Evolutionary conservation across 2,797 vertebrate genomes (phyloP).

Genomic region (Crypturellus tataupa): DNA sequence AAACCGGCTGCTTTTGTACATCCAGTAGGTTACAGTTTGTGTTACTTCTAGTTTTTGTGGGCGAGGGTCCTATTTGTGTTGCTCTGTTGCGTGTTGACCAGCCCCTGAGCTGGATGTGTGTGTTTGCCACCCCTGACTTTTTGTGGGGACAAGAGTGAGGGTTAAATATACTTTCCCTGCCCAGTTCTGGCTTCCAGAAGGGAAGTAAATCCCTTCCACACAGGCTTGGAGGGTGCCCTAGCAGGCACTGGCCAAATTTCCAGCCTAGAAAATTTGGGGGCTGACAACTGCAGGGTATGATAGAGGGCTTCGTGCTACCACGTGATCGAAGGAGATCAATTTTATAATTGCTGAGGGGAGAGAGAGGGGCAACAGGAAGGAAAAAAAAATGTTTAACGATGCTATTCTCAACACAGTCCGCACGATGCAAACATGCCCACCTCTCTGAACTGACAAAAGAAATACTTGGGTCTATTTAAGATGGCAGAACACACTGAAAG

Average conservation of each 20-base stretch:
- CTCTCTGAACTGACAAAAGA: background rate
- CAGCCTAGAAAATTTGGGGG: background rate
- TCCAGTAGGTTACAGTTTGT: background rate
- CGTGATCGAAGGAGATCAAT: background rate
- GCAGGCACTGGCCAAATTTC: background rate
- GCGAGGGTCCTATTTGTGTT: background rate
- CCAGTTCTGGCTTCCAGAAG: background rate
- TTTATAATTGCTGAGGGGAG: background rate
- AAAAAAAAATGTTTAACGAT: background rate
- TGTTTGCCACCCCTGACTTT: background rate
- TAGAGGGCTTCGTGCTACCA: background rate
- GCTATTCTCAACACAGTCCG: background rate
- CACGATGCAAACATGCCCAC: background rate
- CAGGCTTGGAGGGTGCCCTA: background rate
- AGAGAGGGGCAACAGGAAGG: background rate
- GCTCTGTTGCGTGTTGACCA: background rate
- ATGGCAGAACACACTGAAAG: background rate
- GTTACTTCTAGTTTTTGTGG: background rate
- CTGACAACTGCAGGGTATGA: background rate
- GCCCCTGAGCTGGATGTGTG: background rate
- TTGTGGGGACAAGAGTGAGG: background rate
- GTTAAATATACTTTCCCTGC: background rate
- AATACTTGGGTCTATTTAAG: background rate
- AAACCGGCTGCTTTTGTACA: background rate
- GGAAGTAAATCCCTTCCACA: background rate